Base-by-base conservation (phyloP, 2,113 vertebrate genomes). In the Ellobius talpinus region DNA sequence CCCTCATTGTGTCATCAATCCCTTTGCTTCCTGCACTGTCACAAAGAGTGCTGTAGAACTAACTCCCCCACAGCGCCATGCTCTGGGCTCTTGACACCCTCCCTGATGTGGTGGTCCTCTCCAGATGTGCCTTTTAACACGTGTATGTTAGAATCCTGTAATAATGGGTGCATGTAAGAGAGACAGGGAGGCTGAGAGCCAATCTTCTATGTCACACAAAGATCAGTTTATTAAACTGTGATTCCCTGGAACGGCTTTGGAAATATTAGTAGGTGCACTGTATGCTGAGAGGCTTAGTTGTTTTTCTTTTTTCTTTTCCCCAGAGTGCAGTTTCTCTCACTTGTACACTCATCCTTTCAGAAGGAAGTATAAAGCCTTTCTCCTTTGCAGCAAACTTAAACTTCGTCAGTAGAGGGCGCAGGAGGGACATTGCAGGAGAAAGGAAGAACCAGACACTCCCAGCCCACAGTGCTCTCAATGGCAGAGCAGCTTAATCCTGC, bases 1-100 rank as follows among this genome's bases (percentile, higher is more conserved):
- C 90, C 39, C 61, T 96, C 95, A 95, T 79, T 93, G 94, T 95
- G 94, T 93, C 85, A 96, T 92, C 39, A 74, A 90, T 95, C 55
- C 93, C 52, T 82, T 96, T 94, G 50, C 76, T 95, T 97, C 73
- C 73, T 87, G 92, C 78, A 76, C 31, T 90, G 26, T 39, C 82
- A 68, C 33, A n/a, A 89, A 66, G 50, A 26, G 81, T 16, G 24
- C 45, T 86, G 47, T 29, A 61, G 42, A 88, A 78, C 95, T 89
- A 82, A 92, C 63, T 66, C 11, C 3, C 0, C 5, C n/a, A 5
- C n/a, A 39, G 65, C 12, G 55, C 24, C 72, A 24, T 45, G 72
- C 36, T 66, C 21, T 90, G 61, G 84, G 52, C 63, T 47, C 52
- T 47, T 70, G 68, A 70, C 55, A 47, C 70, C 13, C 50, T 86